Evolutionary conservation across 2,113 vertebrate genomes (phyloP).

Genomic region (Lamprologus lemairii): DNA sequence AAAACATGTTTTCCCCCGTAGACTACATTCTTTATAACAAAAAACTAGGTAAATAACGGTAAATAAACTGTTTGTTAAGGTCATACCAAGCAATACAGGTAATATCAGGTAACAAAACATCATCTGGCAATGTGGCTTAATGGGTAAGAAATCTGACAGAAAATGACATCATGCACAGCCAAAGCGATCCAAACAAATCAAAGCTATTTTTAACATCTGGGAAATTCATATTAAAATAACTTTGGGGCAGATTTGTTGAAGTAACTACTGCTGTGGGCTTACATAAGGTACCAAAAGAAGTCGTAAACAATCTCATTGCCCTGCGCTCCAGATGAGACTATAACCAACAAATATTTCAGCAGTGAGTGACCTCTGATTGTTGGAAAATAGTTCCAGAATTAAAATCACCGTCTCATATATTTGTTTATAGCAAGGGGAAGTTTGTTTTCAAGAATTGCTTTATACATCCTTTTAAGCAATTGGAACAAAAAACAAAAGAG

Average conservation of each 20-base stretch:
- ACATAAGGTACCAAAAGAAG: background rate
- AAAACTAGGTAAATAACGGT: accelerated
- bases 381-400: background rate
- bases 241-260: background rate
- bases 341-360: background rate
- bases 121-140: background rate
- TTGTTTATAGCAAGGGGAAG: background rate
- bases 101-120: background rate
- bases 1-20: accelerated
- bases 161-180: background rate
- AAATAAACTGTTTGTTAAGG: background rate
- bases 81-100: background rate
- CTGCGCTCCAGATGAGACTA: background rate
- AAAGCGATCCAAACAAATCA: accelerated
- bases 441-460: background rate
- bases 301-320: background rate
- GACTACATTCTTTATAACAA: background rate
- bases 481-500: background rate
- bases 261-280: background rate
- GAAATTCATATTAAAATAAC: background rate
- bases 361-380: background rate
- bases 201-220: background rate
- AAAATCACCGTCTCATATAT: background rate
- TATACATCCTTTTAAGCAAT: accelerated
- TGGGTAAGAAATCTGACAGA: background rate